These are phyloP conservation scores for Chirona hameri DNA, from an alignment of 2,888 invertebrate species.

Conservation along the genomic window DNA sequence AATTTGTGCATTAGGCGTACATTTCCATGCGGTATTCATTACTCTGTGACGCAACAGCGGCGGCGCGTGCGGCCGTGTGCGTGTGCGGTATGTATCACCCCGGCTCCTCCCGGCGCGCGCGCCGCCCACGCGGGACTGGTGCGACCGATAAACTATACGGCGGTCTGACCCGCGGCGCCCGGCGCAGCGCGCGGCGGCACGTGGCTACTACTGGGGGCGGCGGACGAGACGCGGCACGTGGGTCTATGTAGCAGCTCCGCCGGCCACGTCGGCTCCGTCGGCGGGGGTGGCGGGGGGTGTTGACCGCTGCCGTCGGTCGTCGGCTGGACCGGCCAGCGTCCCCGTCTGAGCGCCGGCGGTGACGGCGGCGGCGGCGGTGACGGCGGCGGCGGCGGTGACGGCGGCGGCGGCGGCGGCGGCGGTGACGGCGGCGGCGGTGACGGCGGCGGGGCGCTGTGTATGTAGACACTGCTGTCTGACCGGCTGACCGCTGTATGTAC, in stretches of 20 bases:
- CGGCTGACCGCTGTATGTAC: no score
- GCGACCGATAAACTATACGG: no score
- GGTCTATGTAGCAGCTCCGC: background rate
- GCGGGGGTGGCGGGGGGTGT: background rate
- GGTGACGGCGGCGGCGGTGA: no score
- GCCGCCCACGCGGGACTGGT: no score
- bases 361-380: background rate
- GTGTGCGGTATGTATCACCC: background rate
- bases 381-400: background rate
- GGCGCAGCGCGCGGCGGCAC: background rate
- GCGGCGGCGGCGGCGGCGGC: background rate
- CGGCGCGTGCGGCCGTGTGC: background rate
- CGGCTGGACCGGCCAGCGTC: background rate
- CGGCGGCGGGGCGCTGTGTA: no score
- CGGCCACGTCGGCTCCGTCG: background rate
- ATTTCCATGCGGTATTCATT: background rate
- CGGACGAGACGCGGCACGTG: background rate
- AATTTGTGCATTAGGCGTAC: background rate
- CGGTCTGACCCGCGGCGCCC: no score
- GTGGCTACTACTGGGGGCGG: background rate
- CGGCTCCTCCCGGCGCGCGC: no score
- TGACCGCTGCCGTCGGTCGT: background rate
- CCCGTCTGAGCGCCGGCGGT: background rate
- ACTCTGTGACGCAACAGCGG: background rate
- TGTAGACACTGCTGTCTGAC: no score